These are phyloP conservation scores for Lordiphosa andalusiaca DNA, from an alignment of 2,888 invertebrate species.

Conservation along the genomic window DNA sequence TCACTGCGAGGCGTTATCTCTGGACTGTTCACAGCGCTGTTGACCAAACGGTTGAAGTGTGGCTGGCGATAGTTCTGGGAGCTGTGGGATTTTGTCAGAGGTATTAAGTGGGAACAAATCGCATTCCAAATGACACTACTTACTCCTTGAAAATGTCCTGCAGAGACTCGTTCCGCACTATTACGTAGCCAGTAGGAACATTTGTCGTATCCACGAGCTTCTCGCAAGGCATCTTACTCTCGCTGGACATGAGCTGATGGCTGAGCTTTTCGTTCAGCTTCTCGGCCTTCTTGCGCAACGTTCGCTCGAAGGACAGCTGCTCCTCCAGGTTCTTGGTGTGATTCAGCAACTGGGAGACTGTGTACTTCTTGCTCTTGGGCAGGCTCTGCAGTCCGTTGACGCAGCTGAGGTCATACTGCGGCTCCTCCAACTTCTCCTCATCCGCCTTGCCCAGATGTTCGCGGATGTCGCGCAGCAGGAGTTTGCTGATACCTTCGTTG, in stretches of 20 bases:
- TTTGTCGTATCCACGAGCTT: constrained; percentile 33
- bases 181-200: constrained; percentile 69
- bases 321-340: constrained; percentile 81
- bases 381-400: constrained; percentile 52
- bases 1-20: constrained; percentile 57
- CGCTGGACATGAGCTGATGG: constrained; percentile 82
- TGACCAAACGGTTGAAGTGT: constrained; percentile 58
- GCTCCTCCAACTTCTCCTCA: constrained; percentile 63
- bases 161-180: constrained; percentile 65
- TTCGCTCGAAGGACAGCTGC: constrained; percentile 84
- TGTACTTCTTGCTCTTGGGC: constrained; percentile 65
- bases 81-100: constrained; percentile 13
- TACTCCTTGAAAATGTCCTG: constrained; percentile 74
- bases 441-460: constrained; percentile 80
- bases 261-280: constrained; percentile 83
- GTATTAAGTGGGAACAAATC: too few species aligned
- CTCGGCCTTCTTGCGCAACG: constrained; percentile 84
- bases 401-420: constrained; percentile 67
- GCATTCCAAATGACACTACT: constrained; percentile 6
- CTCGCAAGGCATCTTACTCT: constrained; percentile 33
- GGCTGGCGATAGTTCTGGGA: constrained; percentile 25
- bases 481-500: constrained; percentile 82
- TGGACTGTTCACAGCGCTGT: constrained; percentile 47
- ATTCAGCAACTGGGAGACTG: constrained; percentile 63
- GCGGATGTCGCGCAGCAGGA: constrained; percentile 81